Evolutionary conservation across 2,797 vertebrate species (phyloP).

Genomic region (Danio tinwini): DNA sequence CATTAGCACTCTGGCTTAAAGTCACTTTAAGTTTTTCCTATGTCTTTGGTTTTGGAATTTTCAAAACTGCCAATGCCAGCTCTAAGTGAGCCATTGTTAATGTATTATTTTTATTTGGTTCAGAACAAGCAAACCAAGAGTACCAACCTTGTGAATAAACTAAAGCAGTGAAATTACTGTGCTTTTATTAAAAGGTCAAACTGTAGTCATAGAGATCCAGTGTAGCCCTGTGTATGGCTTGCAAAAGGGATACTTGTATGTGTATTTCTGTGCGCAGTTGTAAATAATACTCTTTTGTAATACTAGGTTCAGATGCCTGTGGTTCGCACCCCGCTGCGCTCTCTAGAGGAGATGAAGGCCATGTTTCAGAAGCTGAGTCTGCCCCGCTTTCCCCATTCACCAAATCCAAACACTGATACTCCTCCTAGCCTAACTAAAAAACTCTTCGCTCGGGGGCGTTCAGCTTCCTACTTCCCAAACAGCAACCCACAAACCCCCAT

Average conservation of each 20-base stretch:
- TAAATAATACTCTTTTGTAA: constrained; percentile 23
- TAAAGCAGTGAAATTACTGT: too few species aligned
- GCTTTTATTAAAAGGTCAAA: too few species aligned
- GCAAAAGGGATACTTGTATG: neutral
- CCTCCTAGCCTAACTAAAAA: constrained; percentile 68
- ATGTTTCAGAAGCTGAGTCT: constrained; percentile 87
- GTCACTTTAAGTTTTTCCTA: too few species aligned
- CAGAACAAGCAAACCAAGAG: too few species aligned
- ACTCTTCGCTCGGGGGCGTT: constrained; percentile 44
- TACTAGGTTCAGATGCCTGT: constrained; percentile 80
- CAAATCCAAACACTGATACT: constrained; percentile 63
- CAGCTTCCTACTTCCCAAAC: constrained; percentile 51
- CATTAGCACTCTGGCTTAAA: too few species aligned
- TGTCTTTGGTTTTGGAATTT: too few species aligned
- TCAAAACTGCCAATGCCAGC: too few species aligned
- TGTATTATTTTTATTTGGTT: too few species aligned
- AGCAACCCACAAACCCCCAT: constrained; percentile 1
- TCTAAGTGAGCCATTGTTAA: too few species aligned
- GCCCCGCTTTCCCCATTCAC: constrained; percentile 73
- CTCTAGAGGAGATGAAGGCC: constrained; percentile 87
- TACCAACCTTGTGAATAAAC: too few species aligned
- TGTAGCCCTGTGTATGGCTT: neutral
- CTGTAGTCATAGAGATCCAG: too few species aligned
- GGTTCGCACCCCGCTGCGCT: constrained; percentile 76
- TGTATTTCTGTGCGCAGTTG: constrained; percentile 26